Evolutionary conservation across 2,888 invertebrate species (phyloP).

Genomic region (Melieria picta): DNA sequence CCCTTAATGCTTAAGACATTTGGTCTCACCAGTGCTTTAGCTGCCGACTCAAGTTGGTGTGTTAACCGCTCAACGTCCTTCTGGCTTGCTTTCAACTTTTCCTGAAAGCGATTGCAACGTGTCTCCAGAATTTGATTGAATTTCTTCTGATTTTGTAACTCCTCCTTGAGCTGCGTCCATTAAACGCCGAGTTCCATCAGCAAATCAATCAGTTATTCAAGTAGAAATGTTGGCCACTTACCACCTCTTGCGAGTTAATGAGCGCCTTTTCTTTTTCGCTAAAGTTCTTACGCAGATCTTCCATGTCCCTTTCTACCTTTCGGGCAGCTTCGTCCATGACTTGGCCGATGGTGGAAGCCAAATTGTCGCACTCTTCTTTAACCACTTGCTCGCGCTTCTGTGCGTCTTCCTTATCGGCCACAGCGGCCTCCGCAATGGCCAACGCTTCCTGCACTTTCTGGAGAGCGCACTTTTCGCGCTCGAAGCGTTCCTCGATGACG

Average conservation of each 20-base stretch:
- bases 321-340: constrained; percentile 70
- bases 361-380: constrained; percentile 69
- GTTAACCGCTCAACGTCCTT: constrained; percentile 53
- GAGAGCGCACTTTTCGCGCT: constrained; percentile 68
- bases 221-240: constrained; percentile 28
- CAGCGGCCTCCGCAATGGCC: constrained; percentile 69
- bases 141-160: constrained; percentile 47
- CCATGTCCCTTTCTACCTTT: constrained; percentile 71
- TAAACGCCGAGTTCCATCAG: background rate
- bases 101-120: constrained; percentile 51
- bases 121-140: constrained; percentile 60
- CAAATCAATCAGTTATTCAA: no score
- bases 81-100: constrained; percentile 51
- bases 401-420: constrained; percentile 70
- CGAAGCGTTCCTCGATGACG: constrained; percentile 62
- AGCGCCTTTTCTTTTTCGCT: constrained; percentile 66
- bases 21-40: constrained; percentile 52
- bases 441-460: constrained; percentile 71
- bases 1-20: no score
- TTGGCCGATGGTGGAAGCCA: constrained; percentile 69
- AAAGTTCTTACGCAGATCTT: constrained; percentile 69
- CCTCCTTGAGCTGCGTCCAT: constrained; percentile 42
- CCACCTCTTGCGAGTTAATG: constrained; percentile 65
- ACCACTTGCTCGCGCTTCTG: constrained; percentile 67
- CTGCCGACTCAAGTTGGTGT: constrained; percentile 51